phyloP scores from a whole-genome alignment of 1,140 invertebrate genomes.

The Diprion similis region DNA sequence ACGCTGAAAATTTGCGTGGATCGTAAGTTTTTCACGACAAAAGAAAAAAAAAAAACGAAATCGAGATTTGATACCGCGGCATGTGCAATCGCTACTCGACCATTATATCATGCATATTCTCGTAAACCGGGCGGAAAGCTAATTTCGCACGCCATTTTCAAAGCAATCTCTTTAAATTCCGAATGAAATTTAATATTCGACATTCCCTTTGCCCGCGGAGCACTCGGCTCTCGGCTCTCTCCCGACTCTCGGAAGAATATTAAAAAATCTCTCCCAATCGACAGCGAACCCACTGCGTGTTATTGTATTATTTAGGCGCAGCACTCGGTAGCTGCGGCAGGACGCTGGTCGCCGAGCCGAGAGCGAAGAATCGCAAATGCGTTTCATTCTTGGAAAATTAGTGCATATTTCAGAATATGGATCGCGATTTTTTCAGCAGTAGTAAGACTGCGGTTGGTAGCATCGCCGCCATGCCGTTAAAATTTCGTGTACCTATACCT shows the following conservation, averaged over 20 bases:
- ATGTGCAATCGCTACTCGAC: too few species aligned
- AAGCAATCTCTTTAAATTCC: neutral
- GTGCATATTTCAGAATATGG: too few species aligned
- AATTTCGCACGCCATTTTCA: neutral
- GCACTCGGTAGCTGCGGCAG: neutral
- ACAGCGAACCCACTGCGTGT: neutral
- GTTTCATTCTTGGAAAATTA: neutral
- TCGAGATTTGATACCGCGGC: too few species aligned
- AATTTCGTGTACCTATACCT: too few species aligned
- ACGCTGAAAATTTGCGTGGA: too few species aligned
- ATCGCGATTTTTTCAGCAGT: too few species aligned
- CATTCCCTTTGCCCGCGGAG: neutral
- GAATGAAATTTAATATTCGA: neutral
- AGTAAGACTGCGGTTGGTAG: too few species aligned
- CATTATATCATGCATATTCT: too few species aligned
- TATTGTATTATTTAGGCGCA: neutral
- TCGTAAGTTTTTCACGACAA: too few species aligned
- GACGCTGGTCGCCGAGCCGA: neutral
- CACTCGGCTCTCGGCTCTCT: neutral
- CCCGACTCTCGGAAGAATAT: neutral
- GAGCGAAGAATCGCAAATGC: neutral
- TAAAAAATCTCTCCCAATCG: conserved; percentile 1
- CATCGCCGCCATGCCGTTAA: too few species aligned
- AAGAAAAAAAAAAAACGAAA: too few species aligned
- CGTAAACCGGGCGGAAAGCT: neutral